Conservation (phyloP, 2,113 vertebrate genomes). For the Eretmochelys imbricata region DNA sequence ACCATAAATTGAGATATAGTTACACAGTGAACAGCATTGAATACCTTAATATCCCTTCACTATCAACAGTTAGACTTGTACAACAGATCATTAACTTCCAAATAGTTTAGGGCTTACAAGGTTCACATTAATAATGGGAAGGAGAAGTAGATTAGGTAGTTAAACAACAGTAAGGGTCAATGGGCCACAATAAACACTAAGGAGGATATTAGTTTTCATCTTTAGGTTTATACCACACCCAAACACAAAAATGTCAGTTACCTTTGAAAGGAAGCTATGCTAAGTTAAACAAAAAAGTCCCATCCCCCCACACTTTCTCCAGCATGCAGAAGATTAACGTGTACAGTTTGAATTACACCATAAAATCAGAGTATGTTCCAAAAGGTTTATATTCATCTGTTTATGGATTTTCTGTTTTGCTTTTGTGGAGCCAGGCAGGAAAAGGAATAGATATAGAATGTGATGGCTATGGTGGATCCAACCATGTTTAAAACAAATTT, state of each 20-base stretch:
- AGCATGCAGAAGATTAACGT: background rate
- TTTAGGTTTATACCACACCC: background rate
- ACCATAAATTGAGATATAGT: conserved; percentile 58
- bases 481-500: conserved; percentile 62
- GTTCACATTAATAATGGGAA: conserved; percentile 61
- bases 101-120: conserved; percentile 64
- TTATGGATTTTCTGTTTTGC: background rate
- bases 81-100: conserved; percentile 78
- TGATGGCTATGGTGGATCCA: background rate
- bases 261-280: background rate
- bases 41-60: conserved; percentile 76
- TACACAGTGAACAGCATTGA: conserved; percentile 70
- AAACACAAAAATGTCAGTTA: background rate
- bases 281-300: rapidly evolving
- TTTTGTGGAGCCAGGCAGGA: background rate
- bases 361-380: background rate
- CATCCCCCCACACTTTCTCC: rapidly evolving
- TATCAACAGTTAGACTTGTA: conserved; percentile 67
- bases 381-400: background rate
- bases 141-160: conserved; percentile 43
- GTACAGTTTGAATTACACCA: background rate
- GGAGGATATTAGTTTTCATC: background rate
- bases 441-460: background rate
- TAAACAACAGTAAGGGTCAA: conserved; percentile 51
- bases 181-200: background rate